Evolutionary conservation across 2,113 vertebrate genomes (phyloP).

Genomic region (Pelusios castaneus): DNA sequence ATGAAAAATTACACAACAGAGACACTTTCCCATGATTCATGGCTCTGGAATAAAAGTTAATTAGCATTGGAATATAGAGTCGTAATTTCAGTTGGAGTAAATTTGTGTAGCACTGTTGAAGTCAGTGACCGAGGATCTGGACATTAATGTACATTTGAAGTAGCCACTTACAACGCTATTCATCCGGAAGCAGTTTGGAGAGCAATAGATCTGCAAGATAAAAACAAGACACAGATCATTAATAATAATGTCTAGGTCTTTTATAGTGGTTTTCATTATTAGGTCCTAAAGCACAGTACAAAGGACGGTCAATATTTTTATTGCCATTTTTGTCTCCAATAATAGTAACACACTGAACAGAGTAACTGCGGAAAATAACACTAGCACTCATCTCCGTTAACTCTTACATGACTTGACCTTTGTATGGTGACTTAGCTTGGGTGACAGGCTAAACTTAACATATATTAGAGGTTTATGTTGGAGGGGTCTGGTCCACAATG

Average conservation of each 20-base stretch:
- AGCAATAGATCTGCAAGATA: neutral
- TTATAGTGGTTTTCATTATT: neutral
- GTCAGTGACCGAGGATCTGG: accelerated
- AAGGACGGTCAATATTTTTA: neutral
- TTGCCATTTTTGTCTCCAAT: neutral
- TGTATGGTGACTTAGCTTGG: neutral
- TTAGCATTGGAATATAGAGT: neutral
- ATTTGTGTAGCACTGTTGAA: neutral
- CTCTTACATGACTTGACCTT: neutral
- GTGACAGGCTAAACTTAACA: neutral
- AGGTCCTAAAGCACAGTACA: neutral
- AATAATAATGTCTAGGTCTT: neutral
- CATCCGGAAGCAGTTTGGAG: neutral
- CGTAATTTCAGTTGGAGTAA: neutral
- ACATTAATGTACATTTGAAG: accelerated
- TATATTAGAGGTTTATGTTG: neutral
- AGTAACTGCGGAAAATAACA: accelerated
- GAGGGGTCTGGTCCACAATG: accelerated
- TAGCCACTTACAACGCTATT: neutral
- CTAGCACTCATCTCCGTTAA: accelerated
- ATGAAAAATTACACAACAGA: neutral
- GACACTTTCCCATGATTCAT: slow-evolving; percentile 37
- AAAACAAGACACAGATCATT: accelerated
- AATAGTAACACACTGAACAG: neutral
- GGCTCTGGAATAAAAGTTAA: slow-evolving; percentile 36